Conservation (phyloP, 2,797 vertebrate genomes). For the Acanthopagrus latus region DNA sequence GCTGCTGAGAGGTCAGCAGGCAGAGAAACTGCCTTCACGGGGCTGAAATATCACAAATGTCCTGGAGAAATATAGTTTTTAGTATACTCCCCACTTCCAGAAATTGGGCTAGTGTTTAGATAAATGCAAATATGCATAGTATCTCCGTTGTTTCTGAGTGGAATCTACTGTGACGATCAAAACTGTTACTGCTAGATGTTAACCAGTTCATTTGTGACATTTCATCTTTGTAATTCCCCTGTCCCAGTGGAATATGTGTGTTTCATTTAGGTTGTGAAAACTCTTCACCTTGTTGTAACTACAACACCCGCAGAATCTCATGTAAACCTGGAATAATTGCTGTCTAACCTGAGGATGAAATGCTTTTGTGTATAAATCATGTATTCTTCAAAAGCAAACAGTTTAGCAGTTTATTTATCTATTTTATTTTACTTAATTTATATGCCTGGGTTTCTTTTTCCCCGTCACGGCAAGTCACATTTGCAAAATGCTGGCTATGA, state of each 20-base stretch:
- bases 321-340: background rate
- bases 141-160: background rate
- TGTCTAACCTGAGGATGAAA: too few species aligned
- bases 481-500: background rate
- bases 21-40: background rate
- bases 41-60: background rate
- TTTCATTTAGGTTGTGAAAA: constrained; percentile 4
- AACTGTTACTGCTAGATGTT: too few species aligned
- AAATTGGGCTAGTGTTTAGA: background rate
- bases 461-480: background rate
- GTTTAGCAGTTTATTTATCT: too few species aligned
- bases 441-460: background rate
- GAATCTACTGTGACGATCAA: too few species aligned
- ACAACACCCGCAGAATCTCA: constrained; percentile 1
- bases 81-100: background rate
- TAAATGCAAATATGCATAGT: too few species aligned
- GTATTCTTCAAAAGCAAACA: background rate
- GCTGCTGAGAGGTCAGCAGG: background rate
- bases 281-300: rapidly evolving
- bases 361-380: background rate
- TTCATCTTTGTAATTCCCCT: background rate
- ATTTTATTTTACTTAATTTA: too few species aligned
- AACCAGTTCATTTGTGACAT: background rate
- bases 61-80: background rate
- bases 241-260: background rate